Conservation (phyloP, 1,140 invertebrate species). For the Antheraea mylitta region DNA sequence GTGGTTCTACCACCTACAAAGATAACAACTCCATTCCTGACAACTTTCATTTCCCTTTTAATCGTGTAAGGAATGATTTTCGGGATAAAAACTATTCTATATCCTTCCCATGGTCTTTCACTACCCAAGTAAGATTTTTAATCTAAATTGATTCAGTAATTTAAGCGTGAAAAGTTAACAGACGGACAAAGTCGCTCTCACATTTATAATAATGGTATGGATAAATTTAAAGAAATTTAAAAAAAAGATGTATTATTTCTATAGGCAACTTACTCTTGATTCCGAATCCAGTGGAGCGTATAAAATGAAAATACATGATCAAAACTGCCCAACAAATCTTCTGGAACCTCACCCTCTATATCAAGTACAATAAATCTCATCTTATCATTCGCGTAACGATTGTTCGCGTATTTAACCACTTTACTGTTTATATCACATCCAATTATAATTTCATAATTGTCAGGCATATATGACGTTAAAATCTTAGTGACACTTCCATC, state of each 20-base stretch:
- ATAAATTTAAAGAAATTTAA: too few species aligned
- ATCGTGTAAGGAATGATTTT: too few species aligned
- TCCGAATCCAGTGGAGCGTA: slow-evolving; percentile 6
- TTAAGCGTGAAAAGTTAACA: too few species aligned
- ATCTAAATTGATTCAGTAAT: too few species aligned
- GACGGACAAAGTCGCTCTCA: too few species aligned
- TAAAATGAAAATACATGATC: slow-evolving; percentile 14
- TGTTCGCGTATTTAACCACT: slow-evolving; percentile 1
- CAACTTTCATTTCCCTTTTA: too few species aligned
- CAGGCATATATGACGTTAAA: background rate
- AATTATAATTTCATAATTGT: slow-evolving; percentile 3
- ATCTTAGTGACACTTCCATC: slow-evolving; percentile 11
- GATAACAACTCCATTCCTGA: too few species aligned
- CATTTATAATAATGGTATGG: too few species aligned
- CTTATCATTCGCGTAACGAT: background rate
- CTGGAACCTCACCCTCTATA: slow-evolving; percentile 9
- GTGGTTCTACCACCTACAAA: too few species aligned
- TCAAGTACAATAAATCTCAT: slow-evolving; percentile 3
- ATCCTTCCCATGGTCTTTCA: too few species aligned
- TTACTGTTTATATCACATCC: slow-evolving; percentile 6
- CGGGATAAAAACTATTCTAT: too few species aligned
- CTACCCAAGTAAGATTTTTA: too few species aligned
- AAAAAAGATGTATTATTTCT: background rate
- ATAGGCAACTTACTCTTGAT: slow-evolving; percentile 7
- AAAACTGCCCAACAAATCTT: background rate